Evolutionary conservation across 2,797 vertebrate genomes (phyloP).

Genomic region (Myioborus miniatus): DNA sequence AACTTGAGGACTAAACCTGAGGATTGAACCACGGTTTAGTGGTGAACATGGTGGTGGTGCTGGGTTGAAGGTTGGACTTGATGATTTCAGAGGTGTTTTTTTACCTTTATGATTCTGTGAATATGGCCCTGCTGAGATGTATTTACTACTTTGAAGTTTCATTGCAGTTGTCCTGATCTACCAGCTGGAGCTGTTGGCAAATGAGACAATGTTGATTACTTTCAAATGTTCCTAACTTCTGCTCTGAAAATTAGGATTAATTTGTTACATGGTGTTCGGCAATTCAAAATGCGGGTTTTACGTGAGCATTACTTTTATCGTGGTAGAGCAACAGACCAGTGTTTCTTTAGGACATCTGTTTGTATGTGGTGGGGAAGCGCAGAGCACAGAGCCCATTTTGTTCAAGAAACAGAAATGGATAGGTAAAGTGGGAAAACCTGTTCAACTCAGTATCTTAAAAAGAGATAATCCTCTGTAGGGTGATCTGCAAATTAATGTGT

Average conservation of each 20-base stretch:
- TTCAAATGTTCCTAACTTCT: neutral
- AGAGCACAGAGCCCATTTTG: neutral
- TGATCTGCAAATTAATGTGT: neutral
- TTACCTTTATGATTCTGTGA: neutral
- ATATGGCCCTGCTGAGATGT: neutral
- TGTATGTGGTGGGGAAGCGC: neutral
- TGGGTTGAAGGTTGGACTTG: neutral
- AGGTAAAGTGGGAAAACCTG: neutral
- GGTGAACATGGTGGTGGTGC: neutral
- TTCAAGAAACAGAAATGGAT: neutral
- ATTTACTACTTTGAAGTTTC: neutral
- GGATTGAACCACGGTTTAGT: neutral
- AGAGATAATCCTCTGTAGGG: neutral
- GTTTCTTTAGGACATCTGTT: neutral
- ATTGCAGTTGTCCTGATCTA: neutral
- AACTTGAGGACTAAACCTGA: neutral
- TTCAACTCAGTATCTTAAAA: neutral
- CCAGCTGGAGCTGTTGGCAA: neutral
- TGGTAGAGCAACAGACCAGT: fast-evolving
- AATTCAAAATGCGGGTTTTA: neutral
- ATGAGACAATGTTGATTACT: neutral
- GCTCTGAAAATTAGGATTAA: neutral
- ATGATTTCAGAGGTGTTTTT: neutral
- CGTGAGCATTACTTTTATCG: neutral
- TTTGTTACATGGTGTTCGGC: neutral